Base-by-base conservation (phyloP, 2,888 invertebrate species). In the Andricus quercusramuli region DNA sequence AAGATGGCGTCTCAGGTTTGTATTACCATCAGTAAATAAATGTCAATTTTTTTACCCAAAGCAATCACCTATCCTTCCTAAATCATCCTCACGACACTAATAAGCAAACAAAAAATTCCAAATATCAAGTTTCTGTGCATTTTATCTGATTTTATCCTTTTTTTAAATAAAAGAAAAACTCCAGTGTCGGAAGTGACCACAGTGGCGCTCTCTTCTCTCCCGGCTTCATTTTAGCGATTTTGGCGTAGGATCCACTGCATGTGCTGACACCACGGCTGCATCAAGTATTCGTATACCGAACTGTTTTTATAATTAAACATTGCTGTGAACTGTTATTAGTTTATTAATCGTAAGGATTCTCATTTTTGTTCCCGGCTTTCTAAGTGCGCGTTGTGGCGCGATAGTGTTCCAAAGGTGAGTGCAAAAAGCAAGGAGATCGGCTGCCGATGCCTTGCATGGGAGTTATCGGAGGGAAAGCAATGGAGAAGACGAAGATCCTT, bases 211-310 rank as follows among this genome's bases (percentile, higher is more conserved):
- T 47, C 17, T 47, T 47, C 47, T 47, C 17, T 47, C 47, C 82
- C 85, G 83, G 84, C 84, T 85, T 84, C 51, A 51, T 25, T 47
- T 47, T 47, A 47, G 47, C 47, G 17, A 47, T 47, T 83, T 86
- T 84, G 87, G 89, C 87, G 86, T 86, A 86, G 85, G 87, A 85
- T 88, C 86, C 87, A 85, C 86, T 88, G 87, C 88, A 88, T 88
- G 89, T 89, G 89, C 88, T 89, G 89, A 89, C 85, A 90, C 87
- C 88, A 90, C 89, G 88, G 74, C 90, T 89, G 88, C 90, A 89
- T 85, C 82, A 85, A 88, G 87, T 86, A 84, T 85, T 82, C 84
- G 80, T 82, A 87, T 87, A 87, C 87, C 81, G 85, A 88, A 89
- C 86, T 90, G 90, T 90, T 88, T 88, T 89, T 89, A 87, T 90